phyloP scores from a whole-genome alignment of 2,888 invertebrate species.

The Amblyjoppa fuscipennis region DNA sequence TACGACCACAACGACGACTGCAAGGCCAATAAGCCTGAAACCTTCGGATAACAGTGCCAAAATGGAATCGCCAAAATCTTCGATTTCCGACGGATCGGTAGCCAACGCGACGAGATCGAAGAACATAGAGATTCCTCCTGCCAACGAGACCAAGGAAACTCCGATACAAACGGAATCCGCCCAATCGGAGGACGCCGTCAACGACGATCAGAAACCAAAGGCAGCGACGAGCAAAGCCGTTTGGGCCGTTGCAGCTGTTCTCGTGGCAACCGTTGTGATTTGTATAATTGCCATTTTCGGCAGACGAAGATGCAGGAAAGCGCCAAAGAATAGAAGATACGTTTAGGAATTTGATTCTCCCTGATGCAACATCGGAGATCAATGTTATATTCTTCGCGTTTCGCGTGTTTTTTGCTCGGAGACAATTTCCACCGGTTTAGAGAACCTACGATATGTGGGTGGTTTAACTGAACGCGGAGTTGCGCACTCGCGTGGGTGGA shows the following conservation, averaged over 20 bases:
- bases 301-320: conserved; percentile 79
- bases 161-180: conserved; percentile 20
- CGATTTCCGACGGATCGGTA: background rate
- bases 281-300: conserved; percentile 82
- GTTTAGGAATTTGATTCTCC: conserved; percentile 70
- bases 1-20: conserved; percentile 57
- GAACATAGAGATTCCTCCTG: conserved; percentile 35
- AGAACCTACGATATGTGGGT: background rate
- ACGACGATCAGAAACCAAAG: conserved; percentile 72
- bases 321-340: conserved; percentile 83
- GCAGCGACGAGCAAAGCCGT: conserved; percentile 79
- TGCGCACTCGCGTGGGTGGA: conserved; percentile 14
- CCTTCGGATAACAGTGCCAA: background rate
- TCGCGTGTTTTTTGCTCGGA: background rate
- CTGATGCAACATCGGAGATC: conserved; percentile 33
- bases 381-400: conserved; percentile 4
- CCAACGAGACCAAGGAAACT: conserved; percentile 35
- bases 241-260: conserved; percentile 80
- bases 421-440: conserved; percentile 1
- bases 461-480: background rate
- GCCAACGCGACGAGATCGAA: conserved; percentile 22
- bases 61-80: conserved; percentile 30
- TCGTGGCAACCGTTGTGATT: conserved; percentile 79
- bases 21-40: conserved; percentile 22
- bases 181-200: conserved; percentile 21